Percentiles rank a stretch among this genome's conserved stretches.
These are phyloP conservation scores for Myripristis jacobus DNA, from an alignment of 2,797 vertebrate species.

Conservation along the genomic window DNA sequence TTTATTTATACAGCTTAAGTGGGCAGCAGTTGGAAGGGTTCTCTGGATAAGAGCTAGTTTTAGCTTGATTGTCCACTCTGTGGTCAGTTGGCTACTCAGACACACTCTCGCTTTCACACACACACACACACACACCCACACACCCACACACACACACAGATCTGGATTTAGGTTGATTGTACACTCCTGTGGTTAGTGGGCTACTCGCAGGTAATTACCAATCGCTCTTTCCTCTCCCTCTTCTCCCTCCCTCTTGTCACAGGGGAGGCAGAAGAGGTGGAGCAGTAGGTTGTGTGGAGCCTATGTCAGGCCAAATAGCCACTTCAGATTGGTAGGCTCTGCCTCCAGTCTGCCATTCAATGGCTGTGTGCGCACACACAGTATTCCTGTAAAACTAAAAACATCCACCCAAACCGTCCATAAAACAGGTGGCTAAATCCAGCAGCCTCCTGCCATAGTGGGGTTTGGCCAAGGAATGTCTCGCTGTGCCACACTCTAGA, in stretches of 20 bases:
- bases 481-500: slow-evolving; percentile 52
- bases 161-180: slow-evolving; percentile 66
- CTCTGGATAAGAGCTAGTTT: slow-evolving; percentile 76
- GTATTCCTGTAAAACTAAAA: slow-evolving; percentile 71
- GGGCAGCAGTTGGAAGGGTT: slow-evolving; percentile 66
- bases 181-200: slow-evolving; percentile 65
- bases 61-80: slow-evolving; percentile 76
- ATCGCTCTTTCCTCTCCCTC: slow-evolving; percentile 60
- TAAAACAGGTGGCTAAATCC: slow-evolving; percentile 79
- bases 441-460: slow-evolving; percentile 41
- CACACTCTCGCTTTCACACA: slow-evolving; percentile 17
- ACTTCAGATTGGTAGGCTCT: slow-evolving; percentile 50
- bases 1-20: slow-evolving; percentile 81
- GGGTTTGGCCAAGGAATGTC: slow-evolving; percentile 70
- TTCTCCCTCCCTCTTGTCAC: slow-evolving; percentile 52
- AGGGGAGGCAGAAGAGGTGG: slow-evolving; percentile 59
- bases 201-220: slow-evolving; percentile 75
- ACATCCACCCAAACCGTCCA: slow-evolving; percentile 68
- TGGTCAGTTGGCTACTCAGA: slow-evolving; percentile 71
- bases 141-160: slow-evolving; percentile 27
- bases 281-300: slow-evolving; percentile 58
- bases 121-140: slow-evolving; percentile 14
- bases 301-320: slow-evolving; percentile 41
- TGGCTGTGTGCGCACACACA: slow-evolving; percentile 39
- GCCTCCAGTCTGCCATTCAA: slow-evolving; percentile 53